Base-by-base conservation (phyloP, 2,888 invertebrate genomes). In the Nudaria mundana region DNA sequence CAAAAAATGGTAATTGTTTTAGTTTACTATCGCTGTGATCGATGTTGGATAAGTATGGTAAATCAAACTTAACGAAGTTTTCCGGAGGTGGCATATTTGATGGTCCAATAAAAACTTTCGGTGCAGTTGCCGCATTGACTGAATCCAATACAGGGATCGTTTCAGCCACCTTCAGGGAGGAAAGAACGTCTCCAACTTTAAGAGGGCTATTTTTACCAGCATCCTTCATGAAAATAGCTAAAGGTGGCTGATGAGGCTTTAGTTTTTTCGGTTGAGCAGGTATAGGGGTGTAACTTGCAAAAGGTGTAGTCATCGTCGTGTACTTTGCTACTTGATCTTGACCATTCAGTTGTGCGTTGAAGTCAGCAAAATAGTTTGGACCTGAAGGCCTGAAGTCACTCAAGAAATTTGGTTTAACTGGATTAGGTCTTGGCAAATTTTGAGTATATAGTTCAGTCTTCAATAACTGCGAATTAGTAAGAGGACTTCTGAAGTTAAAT, bases 51-150 rank as follows among this genome's bases (percentile, higher is more conserved):
- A 96, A 79, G 61, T 96, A 96, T 0, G 96, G 96, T 13, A 96
- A 79, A 44, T 95, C 95, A 63, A 95, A 96, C 78, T 95, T 96
- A 0, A 92, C 91, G 56, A 93, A 96, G 29, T 93, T 93, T 12
- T 90, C 87, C 2, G 95, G 94, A 2, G 93, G 90, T 36, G 91
- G 90, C 53, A 96, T 82, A 38, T 92, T 93, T 0, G 94, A 92
- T 0, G 96, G 96, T 0, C 96, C 96, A 0, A 96, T 94, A 61
- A 96, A 96, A 10, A 96, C 93, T 66, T 92, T 91, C 0, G 95
- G 95, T 3, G 94, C 91, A 45, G 90, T 89, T 25, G 91, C 82
- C 0, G 93, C 91, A 16, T 91, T 91, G 1, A 95, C 91, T 0
- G 91, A 91, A 64, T 96, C 96, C 37, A 96, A 85, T 0, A 96